Evolutionary conservation across 2,113 vertebrate genomes (phyloP), one percentile per base, ranked within the genome.

Genomic region (Meles meles): DNA sequence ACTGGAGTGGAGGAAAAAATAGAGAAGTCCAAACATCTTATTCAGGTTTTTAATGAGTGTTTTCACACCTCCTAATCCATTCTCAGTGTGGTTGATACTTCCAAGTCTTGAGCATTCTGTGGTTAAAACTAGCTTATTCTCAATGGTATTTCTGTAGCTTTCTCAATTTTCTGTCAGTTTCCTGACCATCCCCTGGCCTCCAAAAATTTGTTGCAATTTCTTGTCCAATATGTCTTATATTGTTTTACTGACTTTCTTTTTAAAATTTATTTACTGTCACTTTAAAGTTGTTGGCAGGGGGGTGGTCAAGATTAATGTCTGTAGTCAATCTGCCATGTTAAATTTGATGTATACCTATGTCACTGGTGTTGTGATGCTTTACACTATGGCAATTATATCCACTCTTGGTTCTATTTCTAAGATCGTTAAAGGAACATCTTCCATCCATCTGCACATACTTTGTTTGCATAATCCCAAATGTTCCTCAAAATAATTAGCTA

Each of bases 181-280:
- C 37, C 37, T 97, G 76, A 42, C 37, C 34, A 74, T 96, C 39
- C 27, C 82, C 6, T 96, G 61, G 6, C 49, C 27, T 85, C 42
- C 52, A 93, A 88, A 88, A 89, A 7, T 57, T 80, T 67, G 44
- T 69, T 80, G 76, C 72, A 71, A 82, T 94, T 93, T 97, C n/a
- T 88, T 71, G 37, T 52, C 42, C 25, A 72, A 37, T 71, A 67
- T 90, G 42, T 82, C 90, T 85, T 88, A 29, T 65, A 88, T 88
- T 93, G 74, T 67, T 95, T 96, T 96, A 55, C 74, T 55, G 39
- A 87, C n/a, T 92, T 91, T 72, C 74, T 88, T 88, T 69, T 31
- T 14, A 86, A 90, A 90, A 89, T 82, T 34, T 67, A 94, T 93
- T 93, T 97, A 83, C 47, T 94, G 74, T 79, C 61, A 96, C 88